Evolutionary conservation across 2,113 vertebrate species (phyloP), one percentile per base, ranked within the genome.

Genomic region (Phylloscopus trochilus): DNA sequence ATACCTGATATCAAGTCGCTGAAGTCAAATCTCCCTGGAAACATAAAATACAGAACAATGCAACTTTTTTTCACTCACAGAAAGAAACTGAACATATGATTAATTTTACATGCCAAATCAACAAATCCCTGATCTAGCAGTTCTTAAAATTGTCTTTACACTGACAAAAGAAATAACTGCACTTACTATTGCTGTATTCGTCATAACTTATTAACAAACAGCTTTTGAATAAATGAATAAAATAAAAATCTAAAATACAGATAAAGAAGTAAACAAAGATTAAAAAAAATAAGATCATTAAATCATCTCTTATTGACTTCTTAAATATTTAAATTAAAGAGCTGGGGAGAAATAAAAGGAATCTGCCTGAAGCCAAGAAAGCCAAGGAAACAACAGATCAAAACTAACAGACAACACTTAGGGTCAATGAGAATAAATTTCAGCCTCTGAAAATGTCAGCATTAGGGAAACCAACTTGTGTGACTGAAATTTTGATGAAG

Each of bases 91-190:
- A 93, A 86, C 43, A 62, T n/a, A 44, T 11, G 14, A 83, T 84
- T 87, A 86, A 68, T 62, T 94, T 91, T 80, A 91, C 68, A 93
- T 79, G 76, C 64, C 80, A 64, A 78, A 95, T 43, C 62, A 78
- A 49, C 52, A 41, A 63, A 80, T 49, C 18, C 7, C n/a, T 89
- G 51, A 89, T 27, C 76, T 64, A 69, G 21, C 31, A 89, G 43
- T 77, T 63, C 86, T 67, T 19, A 37, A 17, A 72, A 72, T n/a
- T 5, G 1, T 26, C 59, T 47, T 67, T 76, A 63, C n/a, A 75
- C 9, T 39, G 28, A 49, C 60, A 72, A 77, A 90, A 52, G 23
- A 55, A 92, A 10, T 21, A 91, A 86, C 30, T 33, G 30, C 63
- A 74, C 37, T 93, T 86, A 49, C 3, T 62, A 39, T 5, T 35